Evolutionary conservation across 2,797 vertebrate genomes (phyloP), one percentile per base, ranked within the genome.

Genomic region (Oophaga sylvatica): DNA sequence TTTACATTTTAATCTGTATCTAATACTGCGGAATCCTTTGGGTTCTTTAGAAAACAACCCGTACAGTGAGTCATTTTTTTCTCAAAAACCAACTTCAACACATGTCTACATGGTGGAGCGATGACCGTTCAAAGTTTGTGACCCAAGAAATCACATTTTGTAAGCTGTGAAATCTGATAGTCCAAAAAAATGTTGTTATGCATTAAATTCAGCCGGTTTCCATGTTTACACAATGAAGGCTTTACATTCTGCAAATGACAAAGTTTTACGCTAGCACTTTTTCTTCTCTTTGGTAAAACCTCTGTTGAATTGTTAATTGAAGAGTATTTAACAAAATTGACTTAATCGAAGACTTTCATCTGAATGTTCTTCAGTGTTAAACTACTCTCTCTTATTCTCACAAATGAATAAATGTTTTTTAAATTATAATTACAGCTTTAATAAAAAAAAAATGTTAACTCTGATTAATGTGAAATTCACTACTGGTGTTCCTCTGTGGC

Each of bases 391-490:
- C 56, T 91, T 90, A 73, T 67, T 91, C 88, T 81, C 87, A 90
- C 80, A 90, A 90, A 87, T 91, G 87, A 91, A 92, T 91, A 90
- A 89, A 90, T 90, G 75, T 87, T 90, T 90, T 63, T 90, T 41
- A 73, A 87, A 91, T 76, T 90, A 87, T 90, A 92, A 91, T 91
- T 80, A 87, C 83, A 73, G 80, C 90, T 90, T 90, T 92, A 92
- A 93, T 93, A 91, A 70, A 90, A 88, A 35, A 91, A 92, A 89
- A 87, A 90, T 92, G 90, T 91, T 91, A 92, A 84, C 88, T 91
- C 90, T 92, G 91, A 93, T 94, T 92, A 93, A 93, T 91, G 85
- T 90, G 89, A 91, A 93, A 90, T 87, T 91, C 91, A 92, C 90
- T 90, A 87, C 90, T 93, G 92, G 92, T 92, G 80, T 83, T 91